Evolutionary conservation across 1,140 invertebrate genomes (phyloP).

Genomic region (Linepithema humile): DNA sequence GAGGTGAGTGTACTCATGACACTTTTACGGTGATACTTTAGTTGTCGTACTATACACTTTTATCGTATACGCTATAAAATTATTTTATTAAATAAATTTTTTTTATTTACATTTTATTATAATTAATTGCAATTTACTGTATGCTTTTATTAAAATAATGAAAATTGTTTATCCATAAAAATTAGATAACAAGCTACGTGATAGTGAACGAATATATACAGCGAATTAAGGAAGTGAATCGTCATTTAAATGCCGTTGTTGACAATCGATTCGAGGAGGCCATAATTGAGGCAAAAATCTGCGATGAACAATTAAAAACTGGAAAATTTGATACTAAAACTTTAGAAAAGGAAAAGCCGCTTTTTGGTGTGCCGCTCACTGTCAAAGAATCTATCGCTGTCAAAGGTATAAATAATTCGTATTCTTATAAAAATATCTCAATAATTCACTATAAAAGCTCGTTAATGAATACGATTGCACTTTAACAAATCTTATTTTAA

Average conservation of each 20-base stretch:
- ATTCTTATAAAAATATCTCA: background rate
- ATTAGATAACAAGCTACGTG: constrained; percentile 86
- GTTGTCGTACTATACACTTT: too few relatives aligned
- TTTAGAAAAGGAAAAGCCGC: constrained; percentile 85
- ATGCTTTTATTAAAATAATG: background rate
- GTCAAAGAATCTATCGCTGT: constrained; percentile 90
- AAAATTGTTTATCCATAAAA: background rate
- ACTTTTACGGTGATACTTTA: too few relatives aligned
- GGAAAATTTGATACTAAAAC: constrained; percentile 76
- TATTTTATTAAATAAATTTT: constrained; percentile 5
- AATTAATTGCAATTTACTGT: background rate
- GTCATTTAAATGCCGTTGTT: constrained; percentile 90
- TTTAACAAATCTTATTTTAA: background rate
- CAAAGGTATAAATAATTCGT: constrained; percentile 84
- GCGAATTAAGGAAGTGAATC: constrained; percentile 90
- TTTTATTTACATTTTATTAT: too few relatives aligned
- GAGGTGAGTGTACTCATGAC: constrained; percentile 76
- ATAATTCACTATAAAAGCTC: background rate
- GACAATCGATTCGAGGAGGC: constrained; percentile 89
- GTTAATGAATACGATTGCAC: background rate
- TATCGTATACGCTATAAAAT: background rate
- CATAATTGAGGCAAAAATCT: constrained; percentile 87
- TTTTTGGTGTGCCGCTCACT: constrained; percentile 91
- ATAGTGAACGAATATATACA: constrained; percentile 88
- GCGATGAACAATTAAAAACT: constrained; percentile 85